Conservation (phyloP, 2,113 vertebrate genomes). For the Deroptyus accipitrinus region DNA sequence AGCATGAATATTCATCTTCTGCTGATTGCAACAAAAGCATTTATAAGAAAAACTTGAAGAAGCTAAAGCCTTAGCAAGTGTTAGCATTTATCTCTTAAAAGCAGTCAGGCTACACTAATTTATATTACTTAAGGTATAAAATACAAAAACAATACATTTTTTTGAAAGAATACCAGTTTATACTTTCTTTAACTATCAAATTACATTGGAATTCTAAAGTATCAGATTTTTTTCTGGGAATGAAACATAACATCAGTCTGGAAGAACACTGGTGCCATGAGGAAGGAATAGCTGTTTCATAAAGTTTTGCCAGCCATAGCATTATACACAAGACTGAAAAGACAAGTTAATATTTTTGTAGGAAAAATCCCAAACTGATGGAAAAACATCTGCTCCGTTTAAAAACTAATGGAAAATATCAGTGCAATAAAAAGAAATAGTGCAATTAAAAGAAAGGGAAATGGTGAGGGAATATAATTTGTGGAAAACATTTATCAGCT, state of each 20-base stretch:
- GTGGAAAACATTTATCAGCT: background rate
- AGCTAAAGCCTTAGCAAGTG: background rate
- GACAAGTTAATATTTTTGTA: constrained; percentile 59
- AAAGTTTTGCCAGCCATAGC: constrained; percentile 46
- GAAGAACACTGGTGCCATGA: background rate
- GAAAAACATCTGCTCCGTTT: constrained; percentile 58
- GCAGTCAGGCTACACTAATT: background rate
- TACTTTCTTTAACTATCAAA: constrained; percentile 6
- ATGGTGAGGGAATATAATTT: background rate
- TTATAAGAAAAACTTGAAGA: background rate
- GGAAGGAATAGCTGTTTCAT: constrained; percentile 32
- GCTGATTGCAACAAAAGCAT: background rate
- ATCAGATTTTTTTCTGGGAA: constrained; percentile 45
- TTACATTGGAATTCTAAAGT: constrained; percentile 23
- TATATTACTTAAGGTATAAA: background rate
- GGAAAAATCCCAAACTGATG: constrained; percentile 21
- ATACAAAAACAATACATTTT: background rate
- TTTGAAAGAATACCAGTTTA: background rate
- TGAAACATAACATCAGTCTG: background rate
- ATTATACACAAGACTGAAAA: constrained; percentile 45
- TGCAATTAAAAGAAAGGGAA: constrained; percentile 40
- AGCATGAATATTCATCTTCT: constrained; percentile 7
- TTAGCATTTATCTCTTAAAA: background rate
- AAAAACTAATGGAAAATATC: constrained; percentile 28
- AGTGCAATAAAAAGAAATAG: constrained; percentile 18